These are phyloP conservation scores for Peromyscus polionotus DNA, from an alignment of 2,113 vertebrate genomes.

Conservation along the genomic window DNA sequence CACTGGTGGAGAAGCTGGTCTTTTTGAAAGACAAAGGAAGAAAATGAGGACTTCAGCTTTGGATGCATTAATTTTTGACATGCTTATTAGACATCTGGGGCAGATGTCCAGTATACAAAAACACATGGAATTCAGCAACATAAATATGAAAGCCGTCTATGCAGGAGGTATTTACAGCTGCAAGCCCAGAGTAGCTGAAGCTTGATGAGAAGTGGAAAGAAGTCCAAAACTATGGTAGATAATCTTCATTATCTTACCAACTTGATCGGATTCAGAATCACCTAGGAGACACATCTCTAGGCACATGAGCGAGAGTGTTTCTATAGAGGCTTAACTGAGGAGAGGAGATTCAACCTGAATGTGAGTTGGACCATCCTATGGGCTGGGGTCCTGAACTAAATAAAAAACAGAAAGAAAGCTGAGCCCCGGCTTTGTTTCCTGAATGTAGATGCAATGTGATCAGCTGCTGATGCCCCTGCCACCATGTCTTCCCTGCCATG, in stretches of 20 bases:
- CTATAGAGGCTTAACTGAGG: not conserved
- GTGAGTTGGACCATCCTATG: not conserved
- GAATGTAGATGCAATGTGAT: not conserved
- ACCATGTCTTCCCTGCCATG: not conserved
- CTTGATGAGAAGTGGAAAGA: not conserved
- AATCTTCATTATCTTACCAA: not conserved
- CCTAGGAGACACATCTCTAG: not conserved
- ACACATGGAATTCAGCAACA: conserved; percentile 6
- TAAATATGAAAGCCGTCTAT: conserved; percentile 10
- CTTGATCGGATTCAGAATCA: not conserved
- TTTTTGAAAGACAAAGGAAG: not conserved
- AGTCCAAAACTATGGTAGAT: not conserved
- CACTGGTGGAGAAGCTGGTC: not conserved
- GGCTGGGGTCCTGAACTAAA: not conserved
- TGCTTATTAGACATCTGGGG: not conserved
- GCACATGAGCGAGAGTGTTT: not conserved
- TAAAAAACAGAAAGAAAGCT: not conserved
- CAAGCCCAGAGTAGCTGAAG: conserved; percentile 22
- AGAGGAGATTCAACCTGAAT: not conserved
- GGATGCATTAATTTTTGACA: conserved; percentile 19
- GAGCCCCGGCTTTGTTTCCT: not conserved
- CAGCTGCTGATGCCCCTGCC: too few species aligned
- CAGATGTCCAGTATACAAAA: not conserved
- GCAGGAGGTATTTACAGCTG: not conserved
- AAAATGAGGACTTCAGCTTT: conserved; percentile 4